These are phyloP conservation scores for Sinelater perroti DNA, from an alignment of 2,888 invertebrate genomes.

Conservation along the genomic window DNA sequence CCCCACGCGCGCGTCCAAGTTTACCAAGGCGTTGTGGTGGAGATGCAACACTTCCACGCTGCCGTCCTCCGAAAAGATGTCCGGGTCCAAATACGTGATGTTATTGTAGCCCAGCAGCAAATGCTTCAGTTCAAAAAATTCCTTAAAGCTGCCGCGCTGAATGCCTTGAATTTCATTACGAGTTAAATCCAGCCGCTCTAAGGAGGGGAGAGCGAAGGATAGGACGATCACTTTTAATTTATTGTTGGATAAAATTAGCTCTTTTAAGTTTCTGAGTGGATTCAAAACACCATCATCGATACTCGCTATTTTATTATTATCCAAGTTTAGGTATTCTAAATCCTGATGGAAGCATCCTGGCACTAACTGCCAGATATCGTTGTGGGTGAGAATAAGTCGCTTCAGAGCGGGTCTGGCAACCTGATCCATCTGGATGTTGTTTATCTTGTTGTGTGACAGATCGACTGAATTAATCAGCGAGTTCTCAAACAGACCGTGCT, in stretches of 20 bases:
- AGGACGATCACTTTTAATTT: slow-evolving; percentile 21
- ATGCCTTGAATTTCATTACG: slow-evolving; percentile 33
- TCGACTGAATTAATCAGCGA: slow-evolving; percentile 20
- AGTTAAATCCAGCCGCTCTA: slow-evolving; percentile 36
- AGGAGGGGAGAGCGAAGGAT: slow-evolving; percentile 15
- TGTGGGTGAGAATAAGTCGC: slow-evolving; percentile 29
- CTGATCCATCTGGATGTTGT: slow-evolving; percentile 27
- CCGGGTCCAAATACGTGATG: slow-evolving; percentile 26
- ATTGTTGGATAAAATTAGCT: slow-evolving; percentile 36
- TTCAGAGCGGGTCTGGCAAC: slow-evolving; percentile 17
- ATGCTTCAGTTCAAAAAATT: slow-evolving; percentile 23
- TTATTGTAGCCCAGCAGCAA: slow-evolving; percentile 32
- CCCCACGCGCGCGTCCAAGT: slow-evolving; percentile 6
- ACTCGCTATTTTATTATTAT: slow-evolving; percentile 25
- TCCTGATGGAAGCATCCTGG: slow-evolving; percentile 31
- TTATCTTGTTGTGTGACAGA: slow-evolving; percentile 35
- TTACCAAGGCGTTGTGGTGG: slow-evolving; percentile 24
- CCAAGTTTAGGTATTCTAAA: slow-evolving; percentile 34
- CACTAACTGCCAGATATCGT: slow-evolving; percentile 23
- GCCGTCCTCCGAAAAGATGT: slow-evolving; percentile 9
- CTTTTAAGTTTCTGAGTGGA: slow-evolving; percentile 29
- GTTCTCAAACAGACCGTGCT: slow-evolving; percentile 27
- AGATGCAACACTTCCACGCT: slow-evolving; percentile 8
- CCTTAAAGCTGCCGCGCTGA: slow-evolving; percentile 21
- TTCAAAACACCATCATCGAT: slow-evolving; percentile 25